These are phyloP conservation scores for Athetis lepigone DNA, from an alignment of 2,888 invertebrate species.

Conservation along the genomic window DNA sequence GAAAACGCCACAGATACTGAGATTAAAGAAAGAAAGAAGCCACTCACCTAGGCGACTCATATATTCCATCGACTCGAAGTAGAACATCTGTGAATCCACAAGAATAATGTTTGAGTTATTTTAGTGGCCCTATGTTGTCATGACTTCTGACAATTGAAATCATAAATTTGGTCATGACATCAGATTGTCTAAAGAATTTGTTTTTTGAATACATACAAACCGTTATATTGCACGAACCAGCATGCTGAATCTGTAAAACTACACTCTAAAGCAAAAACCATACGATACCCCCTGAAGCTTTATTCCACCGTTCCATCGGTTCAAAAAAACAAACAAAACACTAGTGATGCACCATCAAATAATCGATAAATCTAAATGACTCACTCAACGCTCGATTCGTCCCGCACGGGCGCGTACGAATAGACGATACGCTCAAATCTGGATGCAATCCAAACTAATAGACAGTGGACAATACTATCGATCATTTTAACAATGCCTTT, in stretches of 20 bases:
- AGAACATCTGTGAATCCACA: no score
- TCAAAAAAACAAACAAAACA: conserved; percentile 45
- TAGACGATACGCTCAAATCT: conserved; percentile 71
- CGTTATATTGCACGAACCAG: neutral
- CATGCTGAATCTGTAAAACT: neutral
- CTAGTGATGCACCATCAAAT: conserved; percentile 66
- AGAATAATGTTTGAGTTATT: no score
- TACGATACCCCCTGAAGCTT: neutral
- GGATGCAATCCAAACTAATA: conserved; percentile 82
- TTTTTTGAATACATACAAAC: neutral
- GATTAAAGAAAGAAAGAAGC: no score
- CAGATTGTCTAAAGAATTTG: neutral
- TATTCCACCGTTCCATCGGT: neutral
- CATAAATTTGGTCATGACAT: no score
- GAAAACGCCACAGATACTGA: no score
- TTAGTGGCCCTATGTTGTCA: no score
- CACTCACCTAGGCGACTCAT: no score
- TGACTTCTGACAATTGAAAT: no score
- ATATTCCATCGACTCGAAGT: no score
- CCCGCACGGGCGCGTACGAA: conserved; percentile 78
- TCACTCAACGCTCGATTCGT: conserved; percentile 76
- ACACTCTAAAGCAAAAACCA: neutral
- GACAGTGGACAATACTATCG: conserved; percentile 77
- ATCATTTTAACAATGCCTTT: conserved; percentile 74
- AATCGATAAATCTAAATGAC: conserved; percentile 71